phyloP scores from a whole-genome alignment of 1,140 invertebrate species.

The Hyles vespertilio region DNA sequence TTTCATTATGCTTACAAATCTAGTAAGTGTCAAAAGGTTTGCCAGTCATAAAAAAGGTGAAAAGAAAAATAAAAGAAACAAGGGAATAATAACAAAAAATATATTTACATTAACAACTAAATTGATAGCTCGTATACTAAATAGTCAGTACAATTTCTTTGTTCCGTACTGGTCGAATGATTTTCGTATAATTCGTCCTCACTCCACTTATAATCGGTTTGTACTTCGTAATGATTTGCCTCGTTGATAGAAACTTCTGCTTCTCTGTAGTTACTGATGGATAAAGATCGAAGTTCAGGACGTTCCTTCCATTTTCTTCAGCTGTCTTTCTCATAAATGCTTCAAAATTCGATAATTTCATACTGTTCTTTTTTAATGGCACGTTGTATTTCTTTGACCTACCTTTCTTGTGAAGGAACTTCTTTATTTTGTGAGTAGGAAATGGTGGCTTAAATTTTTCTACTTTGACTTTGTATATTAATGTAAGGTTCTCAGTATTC shows the following conservation, averaged over 20 bases:
- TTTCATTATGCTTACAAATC: too few relatives aligned
- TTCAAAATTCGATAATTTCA: slow-evolving; percentile 62
- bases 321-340: slow-evolving; percentile 42
- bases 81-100: too few relatives aligned
- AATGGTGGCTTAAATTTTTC: slow-evolving; percentile 22
- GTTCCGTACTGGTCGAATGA: slow-evolving; percentile 48
- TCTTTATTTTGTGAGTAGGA: slow-evolving; percentile 29
- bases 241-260: slow-evolving; percentile 31
- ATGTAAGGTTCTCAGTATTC: slow-evolving; percentile 35
- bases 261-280: slow-evolving; percentile 36
- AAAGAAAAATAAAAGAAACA: too few relatives aligned
- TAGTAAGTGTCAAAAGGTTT: too few relatives aligned
- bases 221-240: slow-evolving; percentile 39
- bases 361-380: slow-evolving; percentile 59
- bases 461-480: slow-evolving; percentile 49
- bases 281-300: slow-evolving; percentile 22
- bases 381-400: slow-evolving; percentile 59
- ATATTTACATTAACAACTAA: too few relatives aligned
- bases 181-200: slow-evolving; percentile 49
- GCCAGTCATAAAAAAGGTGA: too few relatives aligned
- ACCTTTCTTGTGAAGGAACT: slow-evolving; percentile 24
- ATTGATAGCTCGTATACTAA: not conserved
- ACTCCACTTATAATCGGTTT: slow-evolving; percentile 46
- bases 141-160: slow-evolving; percentile 35
- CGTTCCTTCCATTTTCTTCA: slow-evolving; percentile 26